Evolutionary conservation across 2,888 invertebrate genomes (phyloP).

Genomic region (Zygothrica quintamaculata): DNA sequence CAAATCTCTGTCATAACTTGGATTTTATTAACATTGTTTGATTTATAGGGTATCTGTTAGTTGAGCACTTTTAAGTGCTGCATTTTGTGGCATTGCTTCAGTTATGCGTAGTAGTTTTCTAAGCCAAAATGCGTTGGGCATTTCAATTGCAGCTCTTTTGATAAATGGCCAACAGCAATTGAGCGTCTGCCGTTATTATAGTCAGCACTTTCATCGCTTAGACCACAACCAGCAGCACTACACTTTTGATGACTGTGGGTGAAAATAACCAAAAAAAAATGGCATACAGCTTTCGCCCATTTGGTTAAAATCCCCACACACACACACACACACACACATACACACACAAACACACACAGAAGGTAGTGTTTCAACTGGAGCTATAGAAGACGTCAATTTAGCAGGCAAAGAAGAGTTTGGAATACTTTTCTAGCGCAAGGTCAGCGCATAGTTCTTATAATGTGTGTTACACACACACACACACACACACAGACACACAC

Average conservation of each 20-base stretch:
- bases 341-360: no score
- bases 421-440: conserved; percentile 67
- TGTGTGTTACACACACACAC: conserved; percentile 5
- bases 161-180: conserved; percentile 67
- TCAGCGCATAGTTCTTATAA: conserved; percentile 60
- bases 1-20: no score
- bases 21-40: no score
- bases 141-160: conserved; percentile 76
- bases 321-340: conserved; percentile 23
- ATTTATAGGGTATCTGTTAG: conserved; percentile 27
- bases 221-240: conserved; percentile 40
- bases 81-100: conserved; percentile 19
- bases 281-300: conserved; percentile 78
- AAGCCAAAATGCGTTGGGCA: conserved; percentile 65
- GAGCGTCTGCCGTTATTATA: conserved; percentile 40
- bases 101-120: conserved; percentile 50
- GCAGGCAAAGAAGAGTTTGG: conserved; percentile 16
- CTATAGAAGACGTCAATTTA: conserved; percentile 24
- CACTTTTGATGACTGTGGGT: conserved; percentile 71
- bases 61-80: not conserved
- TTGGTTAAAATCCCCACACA: conserved; percentile 48
- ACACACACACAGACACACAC: conserved; percentile 13
- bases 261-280: conserved; percentile 69
- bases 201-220: conserved; percentile 55
- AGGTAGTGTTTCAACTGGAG: not conserved